These are phyloP conservation scores for Podotricha telesiphe DNA, from an alignment of 2,888 invertebrate species.

Conservation along the genomic window DNA sequence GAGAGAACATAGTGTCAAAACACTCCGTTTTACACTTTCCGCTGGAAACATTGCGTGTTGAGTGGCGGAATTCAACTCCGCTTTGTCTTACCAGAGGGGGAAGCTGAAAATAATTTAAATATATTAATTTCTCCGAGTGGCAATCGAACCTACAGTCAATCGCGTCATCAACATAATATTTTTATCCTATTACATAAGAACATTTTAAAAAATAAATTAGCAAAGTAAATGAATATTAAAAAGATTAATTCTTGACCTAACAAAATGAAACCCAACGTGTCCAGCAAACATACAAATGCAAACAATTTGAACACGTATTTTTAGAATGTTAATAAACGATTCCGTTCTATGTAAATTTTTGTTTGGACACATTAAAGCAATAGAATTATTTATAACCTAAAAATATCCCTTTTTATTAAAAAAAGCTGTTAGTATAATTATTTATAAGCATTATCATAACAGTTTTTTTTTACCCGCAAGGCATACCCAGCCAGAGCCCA, in stretches of 20 bases:
- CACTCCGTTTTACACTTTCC: too few species aligned
- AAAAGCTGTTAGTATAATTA: background rate
- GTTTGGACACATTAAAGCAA: background rate
- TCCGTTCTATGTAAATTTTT: background rate
- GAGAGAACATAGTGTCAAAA: too few species aligned
- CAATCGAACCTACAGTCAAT: too few species aligned
- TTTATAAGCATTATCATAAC: background rate
- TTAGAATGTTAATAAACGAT: slow-evolving; percentile 7
- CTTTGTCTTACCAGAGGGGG: too few species aligned
- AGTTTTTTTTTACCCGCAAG: background rate
- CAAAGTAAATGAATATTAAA: slow-evolving; percentile 14
- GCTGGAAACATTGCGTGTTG: too few species aligned
- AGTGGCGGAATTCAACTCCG: too few species aligned
- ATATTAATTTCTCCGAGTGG: too few species aligned
- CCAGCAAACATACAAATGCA: slow-evolving; percentile 6
- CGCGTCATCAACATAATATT: background rate
- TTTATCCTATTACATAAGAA: background rate
- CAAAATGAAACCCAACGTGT: background rate
- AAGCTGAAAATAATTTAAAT: too few species aligned
- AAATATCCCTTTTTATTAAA: background rate
- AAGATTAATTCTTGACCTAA: background rate
- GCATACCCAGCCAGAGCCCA: too few species aligned
- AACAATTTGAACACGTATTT: slow-evolving; percentile 11
- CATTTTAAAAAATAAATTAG: background rate
- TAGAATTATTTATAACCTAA: background rate